Percentiles rank a stretch among this genome's conserved stretches.
These are phyloP conservation scores for Takifugu flavidus DNA, from an alignment of 2,113 vertebrate genomes.

Conservation along the genomic window DNA sequence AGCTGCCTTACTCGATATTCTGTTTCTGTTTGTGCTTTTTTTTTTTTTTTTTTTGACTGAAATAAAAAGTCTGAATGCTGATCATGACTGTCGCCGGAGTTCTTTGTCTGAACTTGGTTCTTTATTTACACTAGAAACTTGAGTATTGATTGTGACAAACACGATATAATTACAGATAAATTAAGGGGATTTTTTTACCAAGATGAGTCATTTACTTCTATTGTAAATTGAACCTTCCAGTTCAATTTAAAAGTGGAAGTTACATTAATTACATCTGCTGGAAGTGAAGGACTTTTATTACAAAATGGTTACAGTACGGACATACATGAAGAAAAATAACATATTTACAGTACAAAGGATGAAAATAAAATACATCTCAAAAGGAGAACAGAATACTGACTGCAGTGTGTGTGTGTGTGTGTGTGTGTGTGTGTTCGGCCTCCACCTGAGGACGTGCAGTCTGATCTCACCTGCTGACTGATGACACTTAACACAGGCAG, in stretches of 20 bases:
- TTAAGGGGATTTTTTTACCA: no score
- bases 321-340: conserved; percentile 58
- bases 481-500: conserved; percentile 22
- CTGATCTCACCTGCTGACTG: conserved; percentile 25
- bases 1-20: conserved; percentile 73
- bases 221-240: conserved; percentile 20
- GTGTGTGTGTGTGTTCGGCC: conserved; percentile 1
- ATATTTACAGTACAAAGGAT: conserved; percentile 87
- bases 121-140: no score
- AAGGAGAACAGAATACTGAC: conserved; percentile 49
- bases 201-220: conserved; percentile 59
- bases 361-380: conserved; percentile 97
- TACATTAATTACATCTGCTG: no score
- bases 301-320: conserved; percentile 63
- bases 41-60: conserved; percentile 51
- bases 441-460: conserved; percentile 52
- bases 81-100: background rate
- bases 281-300: conserved; percentile 25
- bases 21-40: conserved; percentile 71
- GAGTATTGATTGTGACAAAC: no score
- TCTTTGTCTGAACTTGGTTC: no score
- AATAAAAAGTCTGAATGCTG: conserved; percentile 59
- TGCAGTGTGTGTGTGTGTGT: conserved; percentile 24
- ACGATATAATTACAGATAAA: no score
- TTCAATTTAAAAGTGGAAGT: no score